Evolutionary conservation across 1,140 invertebrate genomes (phyloP).

Genomic region (Drosophila jambulina): DNA sequence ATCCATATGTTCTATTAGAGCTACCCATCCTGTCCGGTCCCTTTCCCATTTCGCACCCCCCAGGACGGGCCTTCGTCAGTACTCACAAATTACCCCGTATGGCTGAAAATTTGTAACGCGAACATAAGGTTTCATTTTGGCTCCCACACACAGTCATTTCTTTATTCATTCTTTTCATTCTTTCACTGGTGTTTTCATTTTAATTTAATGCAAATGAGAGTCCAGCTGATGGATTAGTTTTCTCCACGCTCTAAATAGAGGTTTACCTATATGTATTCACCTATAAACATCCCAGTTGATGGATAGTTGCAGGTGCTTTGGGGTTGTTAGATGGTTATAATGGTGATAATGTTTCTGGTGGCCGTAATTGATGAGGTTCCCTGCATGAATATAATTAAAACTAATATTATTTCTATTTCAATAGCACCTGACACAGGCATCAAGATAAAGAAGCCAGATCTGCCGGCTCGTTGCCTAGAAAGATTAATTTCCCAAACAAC

Average conservation of each 20-base stretch:
- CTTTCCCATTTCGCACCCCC: conserved; percentile 3
- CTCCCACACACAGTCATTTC: neutral
- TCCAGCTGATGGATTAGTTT: conserved; percentile 69
- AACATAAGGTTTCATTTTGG: conserved; percentile 77
- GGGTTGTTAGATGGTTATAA: conserved; percentile 25
- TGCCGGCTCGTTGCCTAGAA: conserved; percentile 33
- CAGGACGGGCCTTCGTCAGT: conserved; percentile 13
- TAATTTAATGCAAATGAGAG: conserved; percentile 67
- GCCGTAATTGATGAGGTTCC: conserved; percentile 32
- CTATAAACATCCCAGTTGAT: conserved; percentile 46
- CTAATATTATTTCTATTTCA: conserved; percentile 31
- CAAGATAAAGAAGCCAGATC: conserved; percentile 25
- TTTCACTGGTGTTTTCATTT: conserved; percentile 15
- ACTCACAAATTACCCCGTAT: conserved; percentile 54
- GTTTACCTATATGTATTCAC: conserved; percentile 32
- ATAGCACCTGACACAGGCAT: conserved; percentile 46
- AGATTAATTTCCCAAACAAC: conserved; percentile 40
- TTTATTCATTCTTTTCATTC: neutral
- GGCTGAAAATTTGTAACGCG: conserved; percentile 55
- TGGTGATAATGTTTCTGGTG: conserved; percentile 19
- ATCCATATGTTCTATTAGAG: conserved; percentile 79
- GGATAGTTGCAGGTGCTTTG: conserved; percentile 40
- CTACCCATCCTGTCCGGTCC: conserved; percentile 3
- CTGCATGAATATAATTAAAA: conserved; percentile 31
- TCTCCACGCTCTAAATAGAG: conserved; percentile 27